Conservation (phyloP, 2,113 vertebrate species). For the Mohoua ochrocephala region DNA sequence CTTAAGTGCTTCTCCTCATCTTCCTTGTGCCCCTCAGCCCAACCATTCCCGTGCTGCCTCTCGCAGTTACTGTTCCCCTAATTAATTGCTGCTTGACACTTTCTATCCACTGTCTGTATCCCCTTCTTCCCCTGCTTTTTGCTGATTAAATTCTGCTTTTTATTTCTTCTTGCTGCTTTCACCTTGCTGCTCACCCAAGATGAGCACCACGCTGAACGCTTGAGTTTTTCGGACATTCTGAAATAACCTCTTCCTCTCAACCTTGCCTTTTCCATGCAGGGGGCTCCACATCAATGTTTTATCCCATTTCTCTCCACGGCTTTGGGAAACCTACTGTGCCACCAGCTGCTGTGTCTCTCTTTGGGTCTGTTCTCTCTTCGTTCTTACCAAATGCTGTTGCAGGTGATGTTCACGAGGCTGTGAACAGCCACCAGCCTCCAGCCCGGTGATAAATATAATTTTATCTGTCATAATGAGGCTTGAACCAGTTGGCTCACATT, state of each 20-base stretch:
- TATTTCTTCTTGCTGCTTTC: background rate
- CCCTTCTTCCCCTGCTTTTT: background rate
- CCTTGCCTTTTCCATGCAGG: background rate
- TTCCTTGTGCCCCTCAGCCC: background rate
- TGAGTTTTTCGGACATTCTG: background rate
- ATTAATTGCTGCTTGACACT: background rate
- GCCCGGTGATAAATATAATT: background rate
- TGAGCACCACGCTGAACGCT: rapidly evolving
- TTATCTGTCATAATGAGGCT: slow-evolving; percentile 9
- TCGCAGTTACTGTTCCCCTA: background rate
- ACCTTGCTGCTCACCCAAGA: background rate
- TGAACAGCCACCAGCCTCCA: slow-evolving; percentile 1
- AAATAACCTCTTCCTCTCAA: background rate
- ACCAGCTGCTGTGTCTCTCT: slow-evolving; percentile 8
- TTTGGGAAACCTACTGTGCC: slow-evolving; percentile 28
- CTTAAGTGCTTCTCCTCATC: background rate
- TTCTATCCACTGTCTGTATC: background rate
- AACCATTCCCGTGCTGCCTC: background rate
- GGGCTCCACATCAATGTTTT: background rate
- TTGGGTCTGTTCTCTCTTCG: background rate
- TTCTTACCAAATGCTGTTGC: background rate
- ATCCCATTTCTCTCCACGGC: background rate
- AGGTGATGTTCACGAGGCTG: background rate
- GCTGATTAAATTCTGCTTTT: background rate
- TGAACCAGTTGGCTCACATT: background rate